Evolutionary conservation across 2,888 invertebrate species (phyloP).

Genomic region (Lordiphosa fenestrarum): DNA sequence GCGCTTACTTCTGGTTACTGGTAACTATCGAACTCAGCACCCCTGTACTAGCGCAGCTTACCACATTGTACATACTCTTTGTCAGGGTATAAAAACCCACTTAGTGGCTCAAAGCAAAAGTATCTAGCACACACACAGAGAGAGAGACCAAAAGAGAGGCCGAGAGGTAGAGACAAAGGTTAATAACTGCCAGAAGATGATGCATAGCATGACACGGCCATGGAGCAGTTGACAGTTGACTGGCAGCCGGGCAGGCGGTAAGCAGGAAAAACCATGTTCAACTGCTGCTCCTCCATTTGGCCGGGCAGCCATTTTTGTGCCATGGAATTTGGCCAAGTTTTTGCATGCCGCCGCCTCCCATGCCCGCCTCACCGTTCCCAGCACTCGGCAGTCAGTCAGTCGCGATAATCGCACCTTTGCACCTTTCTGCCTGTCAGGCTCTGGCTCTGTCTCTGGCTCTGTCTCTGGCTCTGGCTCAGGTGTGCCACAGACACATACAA

Average conservation of each 20-base stretch:
- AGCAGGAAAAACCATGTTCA: constrained; percentile 13
- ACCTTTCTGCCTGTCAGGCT: constrained; percentile 57
- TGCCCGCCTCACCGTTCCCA: neutral
- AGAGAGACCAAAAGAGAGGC: neutral
- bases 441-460: constrained; percentile 40
- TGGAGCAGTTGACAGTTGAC: constrained; percentile 68
- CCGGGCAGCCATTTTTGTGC: constrained; percentile 74
- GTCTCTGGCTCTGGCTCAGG: constrained; percentile 62
- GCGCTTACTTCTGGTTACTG: too few relatives aligned
- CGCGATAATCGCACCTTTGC: constrained; percentile 74
- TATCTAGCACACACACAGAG: constrained; percentile 24
- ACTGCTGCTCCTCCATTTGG: constrained; percentile 1
- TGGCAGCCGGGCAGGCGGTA: constrained; percentile 46
- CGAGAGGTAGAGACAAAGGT: constrained; percentile 48
- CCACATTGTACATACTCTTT: too few relatives aligned
- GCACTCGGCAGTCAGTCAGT: constrained; percentile 22
- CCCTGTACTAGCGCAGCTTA: too few relatives aligned
- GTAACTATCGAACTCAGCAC: too few relatives aligned
- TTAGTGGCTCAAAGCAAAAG: constrained; percentile 35
- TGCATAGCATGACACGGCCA: constrained; percentile 70
- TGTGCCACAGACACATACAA: constrained; percentile 48
- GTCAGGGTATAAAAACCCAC: constrained; percentile 14
- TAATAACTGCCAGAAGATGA: constrained; percentile 74
- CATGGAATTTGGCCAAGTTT: constrained; percentile 64
- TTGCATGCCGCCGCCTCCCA: constrained; percentile 18